Percentiles rank a stretch among this genome's conserved stretches.
phyloP scores from a whole-genome alignment of 2,797 vertebrate species.

The Anabas testudineus region DNA sequence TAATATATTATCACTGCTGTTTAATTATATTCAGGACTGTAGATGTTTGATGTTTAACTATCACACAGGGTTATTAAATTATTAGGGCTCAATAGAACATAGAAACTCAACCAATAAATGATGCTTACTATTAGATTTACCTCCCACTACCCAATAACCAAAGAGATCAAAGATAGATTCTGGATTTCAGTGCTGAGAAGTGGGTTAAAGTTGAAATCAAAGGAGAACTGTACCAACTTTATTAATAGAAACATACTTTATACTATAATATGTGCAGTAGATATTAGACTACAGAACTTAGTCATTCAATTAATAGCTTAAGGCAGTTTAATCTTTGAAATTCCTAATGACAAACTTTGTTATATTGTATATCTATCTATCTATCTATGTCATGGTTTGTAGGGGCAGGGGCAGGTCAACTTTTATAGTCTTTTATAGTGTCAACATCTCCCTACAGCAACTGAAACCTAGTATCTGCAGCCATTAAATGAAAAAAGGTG shows the following conservation, averaged over 20 bases:
- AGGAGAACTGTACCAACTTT: background rate
- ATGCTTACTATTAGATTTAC: background rate
- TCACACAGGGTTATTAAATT: background rate
- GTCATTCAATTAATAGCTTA: background rate
- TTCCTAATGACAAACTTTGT: too few species aligned
- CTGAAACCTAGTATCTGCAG: background rate
- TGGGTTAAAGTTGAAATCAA: background rate
- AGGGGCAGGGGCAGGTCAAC: background rate
- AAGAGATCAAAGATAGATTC: background rate
- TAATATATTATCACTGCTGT: background rate
- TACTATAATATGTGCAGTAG: background rate
- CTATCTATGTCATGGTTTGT: background rate
- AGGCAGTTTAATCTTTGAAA: too few species aligned
- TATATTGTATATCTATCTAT: too few species aligned
- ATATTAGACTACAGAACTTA: background rate
- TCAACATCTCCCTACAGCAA: background rate
- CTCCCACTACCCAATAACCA: background rate
- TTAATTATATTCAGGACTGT: background rate
- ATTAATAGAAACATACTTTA: background rate
- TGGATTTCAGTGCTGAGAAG: background rate
- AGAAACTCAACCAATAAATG: background rate
- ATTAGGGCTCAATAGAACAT: background rate
- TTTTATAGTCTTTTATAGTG: background rate
- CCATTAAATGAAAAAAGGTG: conserved; percentile 5
- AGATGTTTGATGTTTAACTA: background rate